phyloP scores from a whole-genome alignment of 30 jellyfish, hydroid and myxozoan species.

The Hydra vulgaris region DNA sequence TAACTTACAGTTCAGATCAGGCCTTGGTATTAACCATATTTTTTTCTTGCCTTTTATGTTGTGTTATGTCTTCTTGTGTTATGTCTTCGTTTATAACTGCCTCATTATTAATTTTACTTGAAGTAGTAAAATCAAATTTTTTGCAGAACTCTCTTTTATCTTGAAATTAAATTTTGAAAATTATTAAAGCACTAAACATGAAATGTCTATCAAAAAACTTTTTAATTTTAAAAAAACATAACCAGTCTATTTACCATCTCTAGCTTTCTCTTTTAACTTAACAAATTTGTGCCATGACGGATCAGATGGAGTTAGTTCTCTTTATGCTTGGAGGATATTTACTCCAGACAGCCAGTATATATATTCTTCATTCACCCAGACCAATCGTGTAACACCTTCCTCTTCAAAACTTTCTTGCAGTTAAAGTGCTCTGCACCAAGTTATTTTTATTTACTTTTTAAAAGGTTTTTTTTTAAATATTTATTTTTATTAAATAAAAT shows the following conservation, averaged over 20 bases:
- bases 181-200: neutral
- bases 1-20: neutral
- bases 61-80: too few species aligned
- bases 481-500: too few species aligned
- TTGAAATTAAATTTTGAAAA: neutral
- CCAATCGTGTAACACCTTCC: neutral
- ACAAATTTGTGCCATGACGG: neutral
- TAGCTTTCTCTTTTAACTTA: neutral
- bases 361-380: neutral
- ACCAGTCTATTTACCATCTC: neutral
- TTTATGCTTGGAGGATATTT: neutral
- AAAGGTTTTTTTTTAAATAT: too few species aligned
- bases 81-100: neutral
- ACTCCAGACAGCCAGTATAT: neutral
- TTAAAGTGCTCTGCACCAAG: neutral
- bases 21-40: neutral
- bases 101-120: neutral
- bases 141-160: neutral
- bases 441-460: neutral
- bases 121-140: neutral
- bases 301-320: neutral
- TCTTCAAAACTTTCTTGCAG: neutral
- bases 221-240: neutral
- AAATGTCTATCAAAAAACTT: neutral
- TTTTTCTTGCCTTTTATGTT: neutral